Evolutionary conservation across 2,113 vertebrate species (phyloP).

Genomic region (Chionomys nivalis): DNA sequence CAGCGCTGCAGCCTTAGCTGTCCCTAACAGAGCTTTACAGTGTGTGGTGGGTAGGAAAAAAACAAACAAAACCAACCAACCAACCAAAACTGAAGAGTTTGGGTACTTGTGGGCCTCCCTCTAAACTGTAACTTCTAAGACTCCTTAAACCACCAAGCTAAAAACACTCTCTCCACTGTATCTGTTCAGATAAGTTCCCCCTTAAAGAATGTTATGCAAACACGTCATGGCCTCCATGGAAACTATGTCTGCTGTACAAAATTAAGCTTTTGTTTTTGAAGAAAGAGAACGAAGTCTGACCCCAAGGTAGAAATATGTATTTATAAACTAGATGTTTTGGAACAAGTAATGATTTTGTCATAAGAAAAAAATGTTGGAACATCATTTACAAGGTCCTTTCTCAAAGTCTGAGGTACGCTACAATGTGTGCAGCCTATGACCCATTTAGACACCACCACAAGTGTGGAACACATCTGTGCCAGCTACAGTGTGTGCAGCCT

Average conservation of each 20-base stretch:
- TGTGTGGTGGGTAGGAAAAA: neutral
- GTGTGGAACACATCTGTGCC: neutral
- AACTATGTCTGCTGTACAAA: constrained; percentile 52
- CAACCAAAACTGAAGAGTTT: neutral
- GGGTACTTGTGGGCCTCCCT: neutral
- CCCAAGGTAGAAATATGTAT: constrained; percentile 40
- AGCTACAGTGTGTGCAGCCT: neutral
- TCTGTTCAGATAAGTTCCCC: constrained; percentile 30
- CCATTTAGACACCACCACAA: neutral
- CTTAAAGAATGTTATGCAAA: constrained; percentile 59
- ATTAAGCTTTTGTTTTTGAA: constrained; percentile 58
- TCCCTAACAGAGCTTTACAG: neutral
- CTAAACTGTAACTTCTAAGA: constrained; percentile 29
- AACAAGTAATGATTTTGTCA: constrained; percentile 40
- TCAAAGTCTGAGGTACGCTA: constrained; percentile 31
- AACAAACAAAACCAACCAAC: neutral
- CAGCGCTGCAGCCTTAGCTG: neutral
- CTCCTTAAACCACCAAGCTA: constrained; percentile 11
- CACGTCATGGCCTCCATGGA: constrained; percentile 33
- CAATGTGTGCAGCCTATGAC: neutral
- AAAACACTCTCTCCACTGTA: constrained; percentile 1
- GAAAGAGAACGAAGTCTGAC: constrained; percentile 38
- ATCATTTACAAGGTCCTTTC: constrained; percentile 35
- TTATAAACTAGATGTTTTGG: constrained; percentile 43
- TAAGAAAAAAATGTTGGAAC: constrained; percentile 6